These are phyloP conservation scores for Ips typographus DNA, from an alignment of 1,140 invertebrate genomes.

Conservation along the genomic window DNA sequence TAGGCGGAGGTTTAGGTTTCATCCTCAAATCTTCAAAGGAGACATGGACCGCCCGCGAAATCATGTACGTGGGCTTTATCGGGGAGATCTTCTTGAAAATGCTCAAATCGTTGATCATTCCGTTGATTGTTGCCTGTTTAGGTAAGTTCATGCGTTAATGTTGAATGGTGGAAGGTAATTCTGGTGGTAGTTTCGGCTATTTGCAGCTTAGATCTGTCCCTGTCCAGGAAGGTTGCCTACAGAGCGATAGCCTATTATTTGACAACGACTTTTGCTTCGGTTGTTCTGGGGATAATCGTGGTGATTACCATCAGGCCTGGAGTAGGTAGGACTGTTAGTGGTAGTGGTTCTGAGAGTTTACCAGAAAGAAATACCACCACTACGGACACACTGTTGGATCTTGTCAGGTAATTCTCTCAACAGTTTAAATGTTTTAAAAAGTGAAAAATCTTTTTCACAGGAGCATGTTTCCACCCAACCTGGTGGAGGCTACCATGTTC, in stretches of 20 bases:
- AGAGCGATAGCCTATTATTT: slow-evolving; percentile 76
- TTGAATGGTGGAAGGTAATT: neutral
- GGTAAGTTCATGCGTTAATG: slow-evolving; percentile 10
- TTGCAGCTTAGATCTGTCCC: slow-evolving; percentile 65
- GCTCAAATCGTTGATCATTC: slow-evolving; percentile 74
- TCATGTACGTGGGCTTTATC: slow-evolving; percentile 70
- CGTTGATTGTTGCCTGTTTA: slow-evolving; percentile 72
- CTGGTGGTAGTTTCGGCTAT: slow-evolving; percentile 62
- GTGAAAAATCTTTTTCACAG: slow-evolving; percentile 50
- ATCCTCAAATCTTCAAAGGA: slow-evolving; percentile 54
- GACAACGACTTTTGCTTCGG: slow-evolving; percentile 73
- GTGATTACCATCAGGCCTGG: slow-evolving; percentile 73
- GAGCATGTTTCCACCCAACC: slow-evolving; percentile 76
- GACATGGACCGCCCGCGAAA: slow-evolving; percentile 57
- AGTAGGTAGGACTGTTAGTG: slow-evolving; percentile 43
- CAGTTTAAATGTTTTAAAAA: neutral
- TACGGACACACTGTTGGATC: slow-evolving; percentile 81
- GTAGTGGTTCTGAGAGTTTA: slow-evolving; percentile 28
- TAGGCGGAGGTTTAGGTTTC: slow-evolving; percentile 65
- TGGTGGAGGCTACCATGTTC: slow-evolving; percentile 66
- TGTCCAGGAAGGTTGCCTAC: slow-evolving; percentile 66
- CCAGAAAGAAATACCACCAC: slow-evolving; percentile 65
- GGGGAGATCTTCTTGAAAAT: slow-evolving; percentile 73
- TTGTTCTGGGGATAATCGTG: slow-evolving; percentile 71
- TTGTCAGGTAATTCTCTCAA: slow-evolving; percentile 60